Conservation (phyloP, 2,797 vertebrate species). For the Ptychobarbus kaznakovi region DNA sequence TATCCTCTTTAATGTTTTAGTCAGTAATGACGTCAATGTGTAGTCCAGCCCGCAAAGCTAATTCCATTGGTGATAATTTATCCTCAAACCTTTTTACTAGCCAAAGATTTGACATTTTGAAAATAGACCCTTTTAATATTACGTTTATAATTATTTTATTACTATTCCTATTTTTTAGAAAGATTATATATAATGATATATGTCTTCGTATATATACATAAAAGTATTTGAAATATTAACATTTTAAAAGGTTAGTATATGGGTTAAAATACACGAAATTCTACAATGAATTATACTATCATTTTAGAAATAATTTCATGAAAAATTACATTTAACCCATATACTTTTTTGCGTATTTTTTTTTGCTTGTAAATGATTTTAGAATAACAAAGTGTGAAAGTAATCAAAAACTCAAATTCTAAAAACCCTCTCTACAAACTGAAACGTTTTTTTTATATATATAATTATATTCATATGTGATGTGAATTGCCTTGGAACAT, state of each 20-base stretch:
- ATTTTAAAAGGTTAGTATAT: too few relatives aligned
- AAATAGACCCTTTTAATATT: neutral
- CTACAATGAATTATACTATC: neutral
- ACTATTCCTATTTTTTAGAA: neutral
- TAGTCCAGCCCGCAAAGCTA: neutral
- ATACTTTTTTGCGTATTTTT: neutral
- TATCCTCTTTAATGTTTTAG: neutral
- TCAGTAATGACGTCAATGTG: neutral
- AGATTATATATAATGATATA: neutral
- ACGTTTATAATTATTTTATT: neutral
- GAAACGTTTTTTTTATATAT: too few relatives aligned
- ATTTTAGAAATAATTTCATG: neutral
- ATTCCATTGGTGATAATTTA: neutral
- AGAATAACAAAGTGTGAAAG: neutral
- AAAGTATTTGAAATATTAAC: too few relatives aligned
- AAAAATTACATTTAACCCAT: neutral
- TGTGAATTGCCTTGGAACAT: too few relatives aligned
- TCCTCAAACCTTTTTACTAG: neutral
- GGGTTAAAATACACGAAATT: neutral
- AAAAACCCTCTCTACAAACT: too few relatives aligned
- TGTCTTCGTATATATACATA: too few relatives aligned
- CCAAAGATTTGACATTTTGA: neutral
- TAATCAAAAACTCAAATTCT: neutral
- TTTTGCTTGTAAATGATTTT: neutral
- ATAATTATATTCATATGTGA: neutral